These are phyloP conservation scores for Connochaetes taurinus DNA, from an alignment of 2,113 vertebrate genomes.

Conservation along the genomic window DNA sequence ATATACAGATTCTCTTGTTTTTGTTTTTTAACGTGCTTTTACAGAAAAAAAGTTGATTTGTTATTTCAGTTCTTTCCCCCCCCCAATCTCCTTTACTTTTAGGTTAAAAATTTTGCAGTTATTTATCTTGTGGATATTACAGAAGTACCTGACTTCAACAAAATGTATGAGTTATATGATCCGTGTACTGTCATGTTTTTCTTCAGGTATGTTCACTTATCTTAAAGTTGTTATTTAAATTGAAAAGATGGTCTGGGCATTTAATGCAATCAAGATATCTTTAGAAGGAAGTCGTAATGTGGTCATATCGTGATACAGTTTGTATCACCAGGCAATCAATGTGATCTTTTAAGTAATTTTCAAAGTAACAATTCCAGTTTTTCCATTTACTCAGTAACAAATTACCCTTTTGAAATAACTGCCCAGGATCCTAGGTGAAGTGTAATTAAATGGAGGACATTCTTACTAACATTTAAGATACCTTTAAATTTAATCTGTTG, in stretches of 20 bases:
- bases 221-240: neutral
- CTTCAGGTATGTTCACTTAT: constrained; percentile 86
- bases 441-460: neutral
- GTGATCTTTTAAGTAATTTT: neutral
- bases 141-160: constrained; percentile 99
- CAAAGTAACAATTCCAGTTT: neutral
- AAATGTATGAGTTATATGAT: constrained; percentile 98
- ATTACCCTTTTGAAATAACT: neutral
- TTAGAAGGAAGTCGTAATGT: neutral
- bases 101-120: constrained; percentile 99
- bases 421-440: neutral
- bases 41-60: neutral
- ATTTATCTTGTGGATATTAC: constrained; percentile 99
- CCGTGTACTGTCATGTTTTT: constrained; percentile 99
- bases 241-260: neutral
- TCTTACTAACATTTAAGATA: neutral
- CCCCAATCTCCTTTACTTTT: constrained; percentile 52
- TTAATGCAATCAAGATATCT: neutral
- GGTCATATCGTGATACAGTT: neutral
- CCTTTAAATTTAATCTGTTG: neutral
- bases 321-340: neutral
- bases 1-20: neutral
- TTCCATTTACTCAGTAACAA: neutral
- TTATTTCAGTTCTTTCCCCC: neutral
- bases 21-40: neutral